A percentile compares a stretch with the other conserved stretches of the same genome.
These are phyloP conservation scores for Phoeniculus purpureus DNA, from an alignment of 2,797 vertebrate species.

Conservation along the genomic window DNA sequence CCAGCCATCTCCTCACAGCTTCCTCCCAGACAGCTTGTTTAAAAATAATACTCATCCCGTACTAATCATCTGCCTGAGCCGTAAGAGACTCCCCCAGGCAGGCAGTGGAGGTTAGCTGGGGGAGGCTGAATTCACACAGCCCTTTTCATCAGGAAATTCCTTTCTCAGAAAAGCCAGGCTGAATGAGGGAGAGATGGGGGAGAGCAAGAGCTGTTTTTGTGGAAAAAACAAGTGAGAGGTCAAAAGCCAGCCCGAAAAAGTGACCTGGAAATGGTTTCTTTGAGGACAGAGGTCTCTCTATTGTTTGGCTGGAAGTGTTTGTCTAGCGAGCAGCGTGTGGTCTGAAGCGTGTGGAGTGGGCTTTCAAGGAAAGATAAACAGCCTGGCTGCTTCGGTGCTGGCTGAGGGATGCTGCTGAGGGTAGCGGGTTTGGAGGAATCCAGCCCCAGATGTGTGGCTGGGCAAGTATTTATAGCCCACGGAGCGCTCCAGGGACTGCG, in stretches of 20 bases:
- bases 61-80: slow-evolving; percentile 41
- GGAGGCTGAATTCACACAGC: slow-evolving; percentile 47
- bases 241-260: slow-evolving; percentile 68
- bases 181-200: slow-evolving; percentile 46
- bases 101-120: slow-evolving; percentile 1
- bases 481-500: slow-evolving; percentile 19
- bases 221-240: slow-evolving; percentile 74
- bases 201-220: slow-evolving; percentile 75
- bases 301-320: slow-evolving; percentile 70
- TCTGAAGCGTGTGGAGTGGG: slow-evolving; percentile 50
- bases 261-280: slow-evolving; percentile 75
- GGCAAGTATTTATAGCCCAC: slow-evolving; percentile 41
- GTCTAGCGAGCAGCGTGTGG: slow-evolving; percentile 58
- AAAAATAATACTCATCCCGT: slow-evolving; percentile 47
- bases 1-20: slow-evolving; percentile 50
- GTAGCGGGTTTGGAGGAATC: slow-evolving; percentile 54
- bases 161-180: slow-evolving; percentile 71
- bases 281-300: slow-evolving; percentile 72
- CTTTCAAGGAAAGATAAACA: slow-evolving; percentile 79
- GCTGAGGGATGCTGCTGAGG: slow-evolving; percentile 59
- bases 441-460: background rate
- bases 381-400: background rate
- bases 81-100: slow-evolving; percentile 10
- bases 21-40: slow-evolving; percentile 73
- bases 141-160: slow-evolving; percentile 75